Base-by-base conservation (phyloP, 2,113 vertebrate species). In the Hoplias malabaricus region DNA sequence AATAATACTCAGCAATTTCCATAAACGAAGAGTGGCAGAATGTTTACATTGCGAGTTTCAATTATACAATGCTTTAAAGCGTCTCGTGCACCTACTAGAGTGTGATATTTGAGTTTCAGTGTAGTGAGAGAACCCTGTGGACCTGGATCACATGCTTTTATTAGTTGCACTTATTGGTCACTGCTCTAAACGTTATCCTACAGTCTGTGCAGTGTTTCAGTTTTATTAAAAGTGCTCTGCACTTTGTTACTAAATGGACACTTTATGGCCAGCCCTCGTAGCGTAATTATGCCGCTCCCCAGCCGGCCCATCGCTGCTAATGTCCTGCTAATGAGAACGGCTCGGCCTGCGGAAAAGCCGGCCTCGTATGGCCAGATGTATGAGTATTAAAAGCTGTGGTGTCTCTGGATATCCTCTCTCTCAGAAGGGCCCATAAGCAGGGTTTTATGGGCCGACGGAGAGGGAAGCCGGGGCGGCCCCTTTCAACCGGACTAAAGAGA, bases 341-440 rank as follows among this genome's bases (percentile, higher is more conserved):
- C 62, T 62, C 62, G 40, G 56, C 50, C 56, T 77, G 43, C 8
- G 27, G 75, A 46, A 43, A 63, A 69, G 62, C 67, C 68, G 27
- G 77, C 63, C 59, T 76, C 71, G 5, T 16, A 80, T 76, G 84
- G 76, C 87, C 85, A 83, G 75, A 87, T 83, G 79, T 85, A 85
- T 2, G 23, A 42, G 78, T 81, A 71, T 84, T 90, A 88, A 87
- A 89, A 88, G 83, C 65, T 10, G 59, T 59, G 73, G 78, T 50
- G 86, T 86, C 86, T 88, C 90, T 92, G 91, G 84, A 88, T 90
- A 89, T 87, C 69, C 77, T 90, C 89, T 86, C 69, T 75, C 42
- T 88, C 74, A 54, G 86, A 67, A 85, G 57, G 76, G 79, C 82
- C 85, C 85, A 69, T 84, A 33, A 76, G 84, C 80, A 88, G 79